Percentiles rank a stretch among this genome's conserved stretches.
These are phyloP conservation scores for Astatotilapia flaviijosephi DNA, from an alignment of 2,113 vertebrate genomes.

Conservation along the genomic window DNA sequence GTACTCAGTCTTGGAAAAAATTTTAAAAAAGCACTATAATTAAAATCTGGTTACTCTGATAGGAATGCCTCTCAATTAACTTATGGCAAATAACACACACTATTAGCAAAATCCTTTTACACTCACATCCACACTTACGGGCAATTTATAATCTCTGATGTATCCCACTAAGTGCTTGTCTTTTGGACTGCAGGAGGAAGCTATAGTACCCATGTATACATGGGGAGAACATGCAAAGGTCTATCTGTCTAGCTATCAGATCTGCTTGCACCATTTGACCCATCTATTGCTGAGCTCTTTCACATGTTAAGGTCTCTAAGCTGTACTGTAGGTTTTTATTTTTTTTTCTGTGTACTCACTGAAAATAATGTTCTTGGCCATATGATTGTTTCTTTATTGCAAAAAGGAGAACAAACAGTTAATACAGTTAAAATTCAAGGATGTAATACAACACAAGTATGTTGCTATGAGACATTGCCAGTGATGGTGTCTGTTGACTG, in stretches of 20 bases:
- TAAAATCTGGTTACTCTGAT: neutral
- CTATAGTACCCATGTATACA: fast-evolving
- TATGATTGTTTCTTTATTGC: neutral
- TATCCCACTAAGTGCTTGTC: neutral
- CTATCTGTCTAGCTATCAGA: fast-evolving
- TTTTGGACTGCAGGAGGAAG: neutral
- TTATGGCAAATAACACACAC: neutral
- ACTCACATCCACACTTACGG: fast-evolving
- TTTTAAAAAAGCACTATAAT: neutral
- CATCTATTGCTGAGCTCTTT: neutral
- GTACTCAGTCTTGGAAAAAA: neutral
- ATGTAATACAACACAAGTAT: fast-evolving
- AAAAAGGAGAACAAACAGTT: neutral
- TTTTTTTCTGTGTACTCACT: neutral
- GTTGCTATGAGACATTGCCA: fast-evolving
- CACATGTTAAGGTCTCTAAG: neutral
- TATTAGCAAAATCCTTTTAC: neutral
- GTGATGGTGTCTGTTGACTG: neutral
- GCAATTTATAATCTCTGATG: neutral
- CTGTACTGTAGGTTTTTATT: fast-evolving
- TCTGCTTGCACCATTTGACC: neutral
- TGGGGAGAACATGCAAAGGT: neutral
- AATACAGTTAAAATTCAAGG: neutral
- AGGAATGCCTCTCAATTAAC: neutral
- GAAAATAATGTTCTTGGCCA: neutral